Evolutionary conservation across 2,888 invertebrate genomes (phyloP).

Genomic region (Xestoiulus laeticollis): DNA sequence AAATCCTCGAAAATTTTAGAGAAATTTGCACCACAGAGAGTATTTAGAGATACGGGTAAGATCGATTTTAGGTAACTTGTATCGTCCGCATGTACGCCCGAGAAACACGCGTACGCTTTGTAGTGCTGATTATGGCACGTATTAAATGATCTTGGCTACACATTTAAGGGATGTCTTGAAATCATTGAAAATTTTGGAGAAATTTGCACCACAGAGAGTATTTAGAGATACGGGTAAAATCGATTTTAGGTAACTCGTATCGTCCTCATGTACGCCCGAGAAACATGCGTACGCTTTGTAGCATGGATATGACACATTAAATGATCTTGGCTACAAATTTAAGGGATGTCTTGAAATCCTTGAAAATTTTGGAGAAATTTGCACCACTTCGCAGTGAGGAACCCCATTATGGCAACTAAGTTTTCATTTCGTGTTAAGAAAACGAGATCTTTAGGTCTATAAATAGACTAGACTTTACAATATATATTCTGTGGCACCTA

Average conservation of each 20-base stretch:
- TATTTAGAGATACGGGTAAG: conserved; percentile 59
- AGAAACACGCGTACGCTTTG: not conserved
- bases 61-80: not conserved
- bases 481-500: not conserved
- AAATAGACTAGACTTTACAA: not conserved
- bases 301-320: too few relatives aligned
- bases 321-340: too few relatives aligned
- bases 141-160: too few relatives aligned
- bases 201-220: conserved; percentile 62
- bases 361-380: too few relatives aligned
- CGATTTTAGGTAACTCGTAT: not conserved
- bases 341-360: too few relatives aligned
- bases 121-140: too few relatives aligned
- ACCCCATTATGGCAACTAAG: not conserved
- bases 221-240: conserved; percentile 59
- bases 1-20: too few relatives aligned
- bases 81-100: too few relatives aligned
- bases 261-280: too few relatives aligned
- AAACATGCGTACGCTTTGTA: not conserved
- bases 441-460: too few relatives aligned
- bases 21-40: conserved; percentile 62
- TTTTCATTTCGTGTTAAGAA: not conserved
- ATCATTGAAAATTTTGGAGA: too few relatives aligned
- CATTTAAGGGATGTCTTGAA: too few relatives aligned
- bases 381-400: conserved; percentile 59